These are phyloP conservation scores for Ecliptopera silaceata DNA, from an alignment of 2,888 invertebrate genomes.

Conservation along the genomic window DNA sequence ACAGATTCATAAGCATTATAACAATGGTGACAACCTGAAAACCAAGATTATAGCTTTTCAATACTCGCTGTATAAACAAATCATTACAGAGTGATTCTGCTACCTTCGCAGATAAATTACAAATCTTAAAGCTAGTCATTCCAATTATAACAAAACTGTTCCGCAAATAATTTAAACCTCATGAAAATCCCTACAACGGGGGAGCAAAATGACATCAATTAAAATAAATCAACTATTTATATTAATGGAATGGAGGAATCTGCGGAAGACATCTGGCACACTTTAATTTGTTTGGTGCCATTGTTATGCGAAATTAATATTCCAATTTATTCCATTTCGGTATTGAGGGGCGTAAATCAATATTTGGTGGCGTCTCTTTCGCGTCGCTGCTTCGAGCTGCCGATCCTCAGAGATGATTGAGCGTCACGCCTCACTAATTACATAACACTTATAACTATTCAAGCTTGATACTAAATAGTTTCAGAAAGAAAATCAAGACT, in stretches of 20 bases:
- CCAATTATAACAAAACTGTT: slow-evolving; percentile 12
- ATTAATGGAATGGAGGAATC: slow-evolving; percentile 66
- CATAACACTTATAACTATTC: slow-evolving; percentile 40
- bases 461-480: not conserved
- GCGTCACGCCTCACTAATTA: slow-evolving; percentile 56
- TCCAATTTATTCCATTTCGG: slow-evolving; percentile 81
- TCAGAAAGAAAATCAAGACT: too few relatives aligned
- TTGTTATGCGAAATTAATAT: slow-evolving; percentile 82
- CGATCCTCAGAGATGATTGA: slow-evolving; percentile 54
- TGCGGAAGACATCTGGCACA: slow-evolving; percentile 77
- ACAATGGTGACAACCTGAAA: too few relatives aligned
- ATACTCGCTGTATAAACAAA: too few relatives aligned
- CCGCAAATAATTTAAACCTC: slow-evolving; percentile 27
- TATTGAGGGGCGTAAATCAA: slow-evolving; percentile 77
- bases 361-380: slow-evolving; percentile 69
- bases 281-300: slow-evolving; percentile 80
- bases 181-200: slow-evolving; percentile 37
- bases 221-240: slow-evolving; percentile 66
- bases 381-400: slow-evolving; percentile 48
- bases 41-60: too few relatives aligned
- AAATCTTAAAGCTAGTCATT: slow-evolving; percentile 4
- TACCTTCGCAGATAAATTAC: not conserved
- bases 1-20: too few relatives aligned
- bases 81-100: not conserved
- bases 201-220: slow-evolving; percentile 50